phyloP scores from a whole-genome alignment of 2,113 vertebrate genomes.

The Trogon melanurus region DNA sequence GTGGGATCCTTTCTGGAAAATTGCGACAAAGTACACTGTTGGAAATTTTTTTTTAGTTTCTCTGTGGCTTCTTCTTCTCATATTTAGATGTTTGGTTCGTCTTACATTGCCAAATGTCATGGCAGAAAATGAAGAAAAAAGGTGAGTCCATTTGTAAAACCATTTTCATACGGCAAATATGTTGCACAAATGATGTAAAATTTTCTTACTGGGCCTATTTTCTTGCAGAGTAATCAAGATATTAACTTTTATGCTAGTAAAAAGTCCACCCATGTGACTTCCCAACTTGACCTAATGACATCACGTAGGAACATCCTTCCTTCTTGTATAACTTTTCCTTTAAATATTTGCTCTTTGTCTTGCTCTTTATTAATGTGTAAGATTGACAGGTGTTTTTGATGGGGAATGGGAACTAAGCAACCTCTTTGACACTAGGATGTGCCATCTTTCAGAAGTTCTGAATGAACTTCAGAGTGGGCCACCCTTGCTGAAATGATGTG shows the following conservation, averaged over 20 bases:
- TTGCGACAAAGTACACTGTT: background rate
- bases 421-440: background rate
- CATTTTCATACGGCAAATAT: background rate
- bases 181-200: background rate
- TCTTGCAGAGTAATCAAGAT: background rate
- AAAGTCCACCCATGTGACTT: background rate
- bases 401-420: background rate
- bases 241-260: background rate
- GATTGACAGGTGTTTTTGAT: background rate
- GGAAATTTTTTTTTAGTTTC: background rate
- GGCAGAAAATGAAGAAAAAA: constrained; percentile 69
- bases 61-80: constrained; percentile 30
- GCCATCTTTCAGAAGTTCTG: background rate
- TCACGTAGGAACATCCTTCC: background rate
- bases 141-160: constrained; percentile 63
- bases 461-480: background rate
- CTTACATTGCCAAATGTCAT: constrained; percentile 77
- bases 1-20: background rate
- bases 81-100: constrained; percentile 85
- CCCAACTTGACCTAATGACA: background rate
- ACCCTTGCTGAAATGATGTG: background rate
- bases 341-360: background rate
- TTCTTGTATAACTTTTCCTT: background rate
- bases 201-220: background rate
- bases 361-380: background rate